Evolutionary conservation across 2,888 invertebrate species (phyloP).

Genomic region (Callyntrura guangdongensis): DNA sequence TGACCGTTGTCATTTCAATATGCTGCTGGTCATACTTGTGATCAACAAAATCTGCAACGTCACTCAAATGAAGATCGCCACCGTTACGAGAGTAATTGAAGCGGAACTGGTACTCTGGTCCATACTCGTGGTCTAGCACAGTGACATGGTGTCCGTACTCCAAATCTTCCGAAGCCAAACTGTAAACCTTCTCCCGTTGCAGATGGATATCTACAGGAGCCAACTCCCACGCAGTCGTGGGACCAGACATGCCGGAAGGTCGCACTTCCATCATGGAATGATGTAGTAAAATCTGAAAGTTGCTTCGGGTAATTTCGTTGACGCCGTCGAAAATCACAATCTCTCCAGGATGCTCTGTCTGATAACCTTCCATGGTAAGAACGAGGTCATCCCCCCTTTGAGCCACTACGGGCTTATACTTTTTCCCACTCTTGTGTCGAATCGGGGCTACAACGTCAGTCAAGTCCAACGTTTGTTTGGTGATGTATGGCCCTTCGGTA

Average conservation of each 20-base stretch:
- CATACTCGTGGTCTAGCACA: no score
- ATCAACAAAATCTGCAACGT: background rate
- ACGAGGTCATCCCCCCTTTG: background rate
- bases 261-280: constrained; percentile 23
- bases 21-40: background rate
- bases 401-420: background rate
- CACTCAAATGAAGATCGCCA: background rate
- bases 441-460: background rate
- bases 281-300: constrained; percentile 2
- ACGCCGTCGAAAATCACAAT: constrained; percentile 14
- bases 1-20: constrained; percentile 2
- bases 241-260: background rate
- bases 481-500: background rate
- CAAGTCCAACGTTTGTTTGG: background rate
- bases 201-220: background rate
- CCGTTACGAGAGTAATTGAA: background rate
- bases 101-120: background rate
- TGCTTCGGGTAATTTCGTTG: background rate
- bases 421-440: background rate
- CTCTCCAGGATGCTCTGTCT: constrained; percentile 24
- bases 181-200: background rate
- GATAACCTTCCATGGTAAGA: constrained; percentile 29
- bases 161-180: constrained; percentile 27
- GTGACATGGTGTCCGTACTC: constrained; percentile 22
- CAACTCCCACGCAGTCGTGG: background rate